Evolutionary conservation across 2,797 vertebrate species (phyloP).

Genomic region (Phylloscopus collybita): DNA sequence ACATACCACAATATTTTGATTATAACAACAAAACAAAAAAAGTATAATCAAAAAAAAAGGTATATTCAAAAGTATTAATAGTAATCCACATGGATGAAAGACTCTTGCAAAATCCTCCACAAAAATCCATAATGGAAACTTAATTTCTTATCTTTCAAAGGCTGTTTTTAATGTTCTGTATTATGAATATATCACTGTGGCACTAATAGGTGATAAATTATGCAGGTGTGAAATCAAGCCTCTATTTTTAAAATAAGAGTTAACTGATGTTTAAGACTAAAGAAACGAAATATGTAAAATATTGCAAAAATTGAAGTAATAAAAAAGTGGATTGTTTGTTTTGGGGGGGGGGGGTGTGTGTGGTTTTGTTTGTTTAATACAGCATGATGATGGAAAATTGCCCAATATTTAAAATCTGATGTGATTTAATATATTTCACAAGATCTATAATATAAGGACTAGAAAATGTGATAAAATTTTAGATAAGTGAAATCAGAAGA

Average conservation of each 20-base stretch:
- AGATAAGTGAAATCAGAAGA: neutral
- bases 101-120: neutral
- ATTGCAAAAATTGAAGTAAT: neutral
- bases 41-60: too few species aligned
- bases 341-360: neutral
- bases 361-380: neutral
- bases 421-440: neutral
- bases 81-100: neutral
- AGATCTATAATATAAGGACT: neutral
- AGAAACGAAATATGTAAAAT: neutral
- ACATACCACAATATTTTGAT: neutral
- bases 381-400: accelerated
- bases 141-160: neutral
- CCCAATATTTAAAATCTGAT: neutral
- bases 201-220: neutral
- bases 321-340: neutral
- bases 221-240: neutral
- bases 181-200: neutral
- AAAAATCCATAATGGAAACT: neutral
- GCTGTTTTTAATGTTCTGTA: neutral
- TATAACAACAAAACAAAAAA: neutral
- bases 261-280: neutral
- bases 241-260: neutral
- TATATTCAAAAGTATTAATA: neutral
- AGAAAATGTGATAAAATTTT: neutral